Base-by-base conservation (phyloP, 2,113 vertebrate species). In the Tachysurus fulvidraco region DNA sequence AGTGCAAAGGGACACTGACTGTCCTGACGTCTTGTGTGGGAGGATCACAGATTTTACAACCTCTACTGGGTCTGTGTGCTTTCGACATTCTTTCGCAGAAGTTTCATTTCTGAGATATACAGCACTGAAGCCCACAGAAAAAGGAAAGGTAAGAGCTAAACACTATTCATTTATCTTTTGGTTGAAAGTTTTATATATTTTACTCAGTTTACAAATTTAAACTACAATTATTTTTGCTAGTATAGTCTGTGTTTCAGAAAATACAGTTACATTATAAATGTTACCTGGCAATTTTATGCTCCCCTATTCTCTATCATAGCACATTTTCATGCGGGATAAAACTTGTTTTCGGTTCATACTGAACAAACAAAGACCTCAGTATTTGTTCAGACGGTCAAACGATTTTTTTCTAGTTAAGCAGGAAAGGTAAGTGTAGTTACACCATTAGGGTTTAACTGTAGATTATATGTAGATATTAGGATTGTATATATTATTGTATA, bases 1-100 rank as follows among this genome's bases (percentile, higher is more conserved):
- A 65, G 0, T 7, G 16, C 28, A 17, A 1, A 16, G 28, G 4
- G 17, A 19, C 8, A 2, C 7, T 0, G 8, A 4, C 10, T 2
- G 69, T 44, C 44, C 28, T 73, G 69, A 73, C 69, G 69, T 44
- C 1, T 41, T 23, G 9, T 7, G 16, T 36, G 69, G 69, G 69
- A 44, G 69, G 69, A 73, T 44, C 67, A 41, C 4, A 17, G 1
- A 65, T 3, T 28, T 65, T n/a, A 13, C 14, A 64, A 59, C 1
- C 9, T 41, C 65, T 17, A 6, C 1, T 41, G 13, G 4, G 3
- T 21, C 2, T 36, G 6, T 4, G 16, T 25, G 21, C 10, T 13
- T 4, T 50, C 3, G 0, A 14, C 4, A 13, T 52, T 25, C 10
- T 25, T 14, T 52, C 0, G 10, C 0, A 23, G 36, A 44, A 16